Percentiles rank a stretch among this genome's conserved stretches.
Conservation (phyloP, 2,888 invertebrate genomes). For the Rhorus exstirpatorius region DNA sequence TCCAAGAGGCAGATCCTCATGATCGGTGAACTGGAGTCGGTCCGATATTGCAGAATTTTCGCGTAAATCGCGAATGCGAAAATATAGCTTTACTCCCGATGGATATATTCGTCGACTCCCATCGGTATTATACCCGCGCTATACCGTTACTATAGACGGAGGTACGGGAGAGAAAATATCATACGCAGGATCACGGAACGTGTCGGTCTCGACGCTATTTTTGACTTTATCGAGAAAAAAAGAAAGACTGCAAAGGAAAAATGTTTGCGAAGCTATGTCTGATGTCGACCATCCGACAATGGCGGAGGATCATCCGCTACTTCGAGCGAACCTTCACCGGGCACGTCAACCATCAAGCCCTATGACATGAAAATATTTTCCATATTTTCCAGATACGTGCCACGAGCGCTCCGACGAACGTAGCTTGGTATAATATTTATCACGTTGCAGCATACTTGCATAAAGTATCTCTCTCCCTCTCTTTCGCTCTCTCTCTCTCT, state of each 20-base stretch:
- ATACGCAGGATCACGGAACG: constrained; percentile 1
- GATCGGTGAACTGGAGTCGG: neutral
- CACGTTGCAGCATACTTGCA: neutral
- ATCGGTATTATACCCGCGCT: neutral
- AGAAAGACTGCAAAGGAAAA: neutral
- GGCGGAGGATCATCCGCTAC: neutral
- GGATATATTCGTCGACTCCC: neutral
- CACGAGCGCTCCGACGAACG: neutral
- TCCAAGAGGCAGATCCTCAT: neutral
- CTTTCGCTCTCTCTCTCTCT: too few relatives aligned
- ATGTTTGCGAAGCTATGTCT: too few relatives aligned
- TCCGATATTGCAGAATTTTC: neutral
- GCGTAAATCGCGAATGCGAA: neutral
- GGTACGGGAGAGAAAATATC: too few relatives aligned
- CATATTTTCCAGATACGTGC: neutral
- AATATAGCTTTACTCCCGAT: neutral
- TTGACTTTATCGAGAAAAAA: constrained; percentile 25
- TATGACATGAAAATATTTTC: too few relatives aligned
- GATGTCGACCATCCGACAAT: constrained; percentile 9
- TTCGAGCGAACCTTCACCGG: neutral
- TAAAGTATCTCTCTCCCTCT: constrained; percentile 1
- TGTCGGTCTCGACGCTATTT: constrained; percentile 26
- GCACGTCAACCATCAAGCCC: neutral
- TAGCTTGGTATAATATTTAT: neutral
- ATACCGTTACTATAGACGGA: neutral